Evolutionary conservation across 2,113 vertebrate species (phyloP).

Genomic region (Oreochromis niloticus): DNA sequence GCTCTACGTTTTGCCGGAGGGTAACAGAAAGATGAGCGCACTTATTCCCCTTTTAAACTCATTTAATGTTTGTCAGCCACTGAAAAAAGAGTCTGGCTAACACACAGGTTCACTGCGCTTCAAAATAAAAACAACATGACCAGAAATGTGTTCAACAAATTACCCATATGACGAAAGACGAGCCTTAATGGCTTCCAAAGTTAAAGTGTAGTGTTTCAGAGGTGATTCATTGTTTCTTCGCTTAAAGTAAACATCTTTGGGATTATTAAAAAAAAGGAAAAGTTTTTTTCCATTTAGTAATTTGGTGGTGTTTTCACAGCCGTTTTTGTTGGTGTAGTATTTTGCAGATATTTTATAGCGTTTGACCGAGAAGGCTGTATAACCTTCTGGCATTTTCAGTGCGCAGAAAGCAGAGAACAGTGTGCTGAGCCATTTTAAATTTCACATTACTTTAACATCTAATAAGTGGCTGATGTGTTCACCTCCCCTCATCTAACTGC

Average conservation of each 20-base stretch:
- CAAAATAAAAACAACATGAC: neutral
- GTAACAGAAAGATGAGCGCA: neutral
- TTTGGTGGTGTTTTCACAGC: neutral
- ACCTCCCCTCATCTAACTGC: neutral
- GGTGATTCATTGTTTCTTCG: neutral
- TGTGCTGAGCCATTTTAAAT: neutral
- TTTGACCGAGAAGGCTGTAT: neutral
- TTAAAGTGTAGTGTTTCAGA: neutral
- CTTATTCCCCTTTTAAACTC: neutral
- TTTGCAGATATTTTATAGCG: neutral
- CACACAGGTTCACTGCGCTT: neutral
- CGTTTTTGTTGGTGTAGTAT: neutral
- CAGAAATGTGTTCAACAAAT: neutral
- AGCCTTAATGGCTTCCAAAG: neutral
- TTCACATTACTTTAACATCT: neutral
- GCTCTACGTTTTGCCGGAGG: neutral
- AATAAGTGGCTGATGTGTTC: neutral
- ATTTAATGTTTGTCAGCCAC: neutral
- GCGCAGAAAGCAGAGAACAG: neutral
- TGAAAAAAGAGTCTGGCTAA: neutral
- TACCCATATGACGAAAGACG: neutral
- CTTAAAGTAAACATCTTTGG: neutral
- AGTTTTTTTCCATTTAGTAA: neutral
- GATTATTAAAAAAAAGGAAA: neutral
- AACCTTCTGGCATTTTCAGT: conserved; percentile 3